A percentile compares a stretch with the other conserved stretches of the same genome.
phyloP scores from a whole-genome alignment of 2,113 vertebrate genomes.

The Aegithalos caudatus region DNA sequence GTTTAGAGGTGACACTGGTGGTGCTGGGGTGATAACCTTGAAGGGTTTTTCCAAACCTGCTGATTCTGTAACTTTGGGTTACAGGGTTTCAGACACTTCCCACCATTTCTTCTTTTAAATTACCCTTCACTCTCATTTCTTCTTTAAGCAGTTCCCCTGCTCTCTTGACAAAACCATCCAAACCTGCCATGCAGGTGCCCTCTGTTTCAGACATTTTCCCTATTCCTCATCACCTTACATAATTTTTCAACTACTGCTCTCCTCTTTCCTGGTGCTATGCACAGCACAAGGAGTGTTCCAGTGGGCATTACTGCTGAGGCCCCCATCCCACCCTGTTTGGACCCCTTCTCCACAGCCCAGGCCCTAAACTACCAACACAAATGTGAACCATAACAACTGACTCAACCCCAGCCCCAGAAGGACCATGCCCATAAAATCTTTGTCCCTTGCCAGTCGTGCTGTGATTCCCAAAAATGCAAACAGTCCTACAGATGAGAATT shows the following conservation, averaged over 20 bases:
- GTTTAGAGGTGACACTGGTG: neutral
- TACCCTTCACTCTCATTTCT: neutral
- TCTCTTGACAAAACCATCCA: neutral
- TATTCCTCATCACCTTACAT: neutral
- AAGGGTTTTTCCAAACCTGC: neutral
- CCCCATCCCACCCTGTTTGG: fast-evolving
- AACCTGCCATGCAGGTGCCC: neutral
- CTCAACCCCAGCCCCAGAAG: neutral
- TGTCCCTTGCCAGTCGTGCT: neutral
- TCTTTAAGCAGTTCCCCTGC: too few relatives aligned
- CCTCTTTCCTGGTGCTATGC: neutral
- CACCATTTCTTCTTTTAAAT: neutral
- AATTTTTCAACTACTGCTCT: neutral
- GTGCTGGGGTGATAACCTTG: neutral
- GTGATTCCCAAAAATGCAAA: neutral
- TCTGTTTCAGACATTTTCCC: neutral
- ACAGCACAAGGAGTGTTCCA: neutral
- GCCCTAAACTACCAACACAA: neutral
- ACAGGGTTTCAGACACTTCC: neutral
- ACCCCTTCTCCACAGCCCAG: neutral
- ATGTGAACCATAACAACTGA: fast-evolving
- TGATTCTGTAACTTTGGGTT: neutral
- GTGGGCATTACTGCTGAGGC: neutral
- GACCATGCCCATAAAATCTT: too few relatives aligned
- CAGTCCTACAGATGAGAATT: neutral